Conservation (phyloP, 2,113 vertebrate genomes). For the Hylia prasina region DNA sequence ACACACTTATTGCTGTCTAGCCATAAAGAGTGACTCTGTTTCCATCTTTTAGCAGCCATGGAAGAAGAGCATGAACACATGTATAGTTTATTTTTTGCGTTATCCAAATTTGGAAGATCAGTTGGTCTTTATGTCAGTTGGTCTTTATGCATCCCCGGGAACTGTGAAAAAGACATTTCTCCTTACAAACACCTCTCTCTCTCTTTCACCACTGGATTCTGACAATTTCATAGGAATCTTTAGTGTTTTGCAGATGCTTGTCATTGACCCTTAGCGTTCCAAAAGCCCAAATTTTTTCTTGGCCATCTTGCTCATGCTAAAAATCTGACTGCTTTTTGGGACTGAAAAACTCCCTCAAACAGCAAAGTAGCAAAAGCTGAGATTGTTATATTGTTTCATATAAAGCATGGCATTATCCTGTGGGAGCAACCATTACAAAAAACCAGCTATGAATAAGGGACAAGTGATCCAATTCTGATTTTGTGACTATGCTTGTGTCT, state of each 20-base stretch:
- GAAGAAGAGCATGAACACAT: not conserved
- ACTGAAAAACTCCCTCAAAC: not conserved
- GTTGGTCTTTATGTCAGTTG: not conserved
- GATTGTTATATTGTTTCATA: not conserved
- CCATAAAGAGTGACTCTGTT: not conserved
- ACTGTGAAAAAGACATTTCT: not conserved
- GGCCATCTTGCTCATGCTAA: not conserved
- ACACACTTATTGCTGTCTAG: not conserved
- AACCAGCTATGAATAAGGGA: not conserved
- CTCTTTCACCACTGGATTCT: not conserved
- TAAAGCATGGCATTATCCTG: not conserved
- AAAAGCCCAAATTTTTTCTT: not conserved
- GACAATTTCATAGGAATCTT: not conserved
- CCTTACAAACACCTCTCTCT: fast-evolving
- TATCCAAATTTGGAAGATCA: not conserved
- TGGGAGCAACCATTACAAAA: not conserved
- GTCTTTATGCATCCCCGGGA: not conserved
- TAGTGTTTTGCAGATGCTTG: not conserved
- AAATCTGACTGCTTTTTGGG: not conserved
- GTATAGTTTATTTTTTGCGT: not conserved
- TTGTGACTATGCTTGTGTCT: not conserved
- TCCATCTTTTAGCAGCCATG: not conserved
- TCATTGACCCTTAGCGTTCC: not conserved
- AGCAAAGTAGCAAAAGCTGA: not conserved
- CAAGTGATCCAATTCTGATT: not conserved